Percentiles rank a stretch among this genome's conserved stretches.
These are phyloP conservation scores for Phalacrocorax carbo DNA, from an alignment of 2,113 vertebrate species.

Conservation along the genomic window DNA sequence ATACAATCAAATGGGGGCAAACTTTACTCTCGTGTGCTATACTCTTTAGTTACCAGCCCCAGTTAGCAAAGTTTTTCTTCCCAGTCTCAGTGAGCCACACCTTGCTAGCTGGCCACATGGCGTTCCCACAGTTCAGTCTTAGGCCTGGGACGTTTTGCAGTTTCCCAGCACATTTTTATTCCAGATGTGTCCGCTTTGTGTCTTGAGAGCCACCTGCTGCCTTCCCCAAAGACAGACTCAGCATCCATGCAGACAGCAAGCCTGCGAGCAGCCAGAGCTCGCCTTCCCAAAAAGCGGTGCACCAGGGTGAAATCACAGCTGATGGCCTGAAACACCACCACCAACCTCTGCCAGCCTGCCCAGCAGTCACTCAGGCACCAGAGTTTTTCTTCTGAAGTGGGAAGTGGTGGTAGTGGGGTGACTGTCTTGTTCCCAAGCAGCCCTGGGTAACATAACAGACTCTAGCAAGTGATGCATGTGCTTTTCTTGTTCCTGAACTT, in stretches of 20 bases:
- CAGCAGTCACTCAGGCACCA: neutral
- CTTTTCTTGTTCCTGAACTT: neutral
- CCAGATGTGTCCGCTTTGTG: neutral
- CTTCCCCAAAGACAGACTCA: neutral
- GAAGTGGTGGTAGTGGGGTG: neutral
- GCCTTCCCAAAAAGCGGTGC: neutral
- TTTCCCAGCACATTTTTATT: neutral
- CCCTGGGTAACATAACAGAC: neutral
- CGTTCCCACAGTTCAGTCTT: neutral
- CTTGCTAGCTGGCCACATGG: neutral
- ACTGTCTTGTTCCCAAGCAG: neutral
- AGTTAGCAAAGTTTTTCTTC: neutral
- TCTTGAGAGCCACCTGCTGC: neutral
- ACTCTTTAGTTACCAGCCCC: neutral
- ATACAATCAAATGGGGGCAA: neutral
- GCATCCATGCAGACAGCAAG: neutral
- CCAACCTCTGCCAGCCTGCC: neutral
- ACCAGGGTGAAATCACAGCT: neutral
- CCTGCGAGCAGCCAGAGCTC: rapidly evolving
- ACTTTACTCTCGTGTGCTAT: neutral
- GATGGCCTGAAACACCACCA: neutral
- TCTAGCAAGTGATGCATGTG: neutral
- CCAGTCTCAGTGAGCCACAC: neutral
- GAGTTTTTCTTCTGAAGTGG: neutral
- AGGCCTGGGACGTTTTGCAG: neutral